These are phyloP conservation scores for Thymelicus sylvestris DNA, from an alignment of 2,888 invertebrate species.

Conservation along the genomic window DNA sequence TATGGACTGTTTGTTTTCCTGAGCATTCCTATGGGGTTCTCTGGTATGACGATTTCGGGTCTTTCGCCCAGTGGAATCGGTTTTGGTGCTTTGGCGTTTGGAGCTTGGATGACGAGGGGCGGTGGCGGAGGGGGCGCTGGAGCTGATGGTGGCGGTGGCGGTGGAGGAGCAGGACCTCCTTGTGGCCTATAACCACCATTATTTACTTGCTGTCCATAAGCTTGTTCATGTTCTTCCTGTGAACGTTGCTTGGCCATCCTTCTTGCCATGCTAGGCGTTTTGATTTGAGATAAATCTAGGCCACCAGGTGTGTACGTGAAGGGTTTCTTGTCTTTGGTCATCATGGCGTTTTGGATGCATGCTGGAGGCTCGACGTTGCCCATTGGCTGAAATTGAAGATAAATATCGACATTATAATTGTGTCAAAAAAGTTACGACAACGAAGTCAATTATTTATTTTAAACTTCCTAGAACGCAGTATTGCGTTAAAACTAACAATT, in stretches of 20 bases:
- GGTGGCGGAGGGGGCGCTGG: constrained; percentile 85
- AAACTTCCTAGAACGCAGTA: too few relatives aligned
- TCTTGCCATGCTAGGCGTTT: constrained; percentile 95
- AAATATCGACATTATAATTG: neutral
- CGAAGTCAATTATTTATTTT: too few relatives aligned
- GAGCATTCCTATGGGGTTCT: constrained; percentile 89
- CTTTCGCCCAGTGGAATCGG: constrained; percentile 84
- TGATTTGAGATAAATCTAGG: constrained; percentile 94
- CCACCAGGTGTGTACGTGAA: constrained; percentile 98
- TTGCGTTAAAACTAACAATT: too few relatives aligned
- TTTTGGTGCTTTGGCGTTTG: constrained; percentile 80
- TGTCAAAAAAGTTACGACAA: too few relatives aligned
- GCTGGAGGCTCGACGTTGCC: constrained; percentile 89
- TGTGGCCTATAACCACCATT: constrained; percentile 61
- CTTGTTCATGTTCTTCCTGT: constrained; percentile 83
- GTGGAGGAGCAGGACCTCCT: constrained; percentile 68
- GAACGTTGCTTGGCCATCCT: constrained; percentile 88
- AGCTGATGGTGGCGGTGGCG: constrained; percentile 75
- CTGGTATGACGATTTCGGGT: constrained; percentile 90
- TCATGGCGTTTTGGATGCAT: constrained; percentile 96
- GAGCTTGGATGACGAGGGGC: constrained; percentile 82
- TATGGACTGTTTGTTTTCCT: constrained; percentile 89
- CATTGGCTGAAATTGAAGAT: constrained; percentile 71
- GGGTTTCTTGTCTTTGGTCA: constrained; percentile 98
- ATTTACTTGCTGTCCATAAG: constrained; percentile 51